Evolutionary conservation across 2,113 vertebrate species (phyloP), one percentile per base, ranked within the genome.

Genomic region (Cebus imitator): DNA sequence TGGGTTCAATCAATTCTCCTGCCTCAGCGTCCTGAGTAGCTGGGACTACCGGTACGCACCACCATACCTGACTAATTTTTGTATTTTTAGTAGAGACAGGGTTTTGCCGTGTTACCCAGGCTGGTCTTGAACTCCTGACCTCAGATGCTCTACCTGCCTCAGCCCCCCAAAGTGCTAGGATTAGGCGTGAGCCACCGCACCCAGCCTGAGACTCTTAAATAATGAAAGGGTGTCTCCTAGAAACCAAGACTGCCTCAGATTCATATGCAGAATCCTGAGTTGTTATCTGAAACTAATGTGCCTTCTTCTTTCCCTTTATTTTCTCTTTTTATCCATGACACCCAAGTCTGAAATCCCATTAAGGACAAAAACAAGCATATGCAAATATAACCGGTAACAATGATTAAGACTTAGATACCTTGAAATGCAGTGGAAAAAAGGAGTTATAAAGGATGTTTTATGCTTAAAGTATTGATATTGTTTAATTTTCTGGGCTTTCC

Each of bases 401-500:
- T 90, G 61, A 81, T 80, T 72, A 85, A 95, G 84, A 81, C 57
- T 78, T 87, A 16, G 32, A 37, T 91, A n/a, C 64, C 61, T 85
- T 98, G 78, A 96, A 96, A 85, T 37, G 37, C 20, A 61, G 7
- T 75, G 16, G 17, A 75, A 43, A 76, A 86, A 30, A 43, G 61
- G 73, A 48, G 58, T 87, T 83, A 16, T 48, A 80, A 73, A 88
- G 45, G 48, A 25, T 73, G 72, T 83, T 90, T 79, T 78, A 66
- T 82, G 20, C 87, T 83, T 81, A 87, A 85, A 70, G 83, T 80
- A 50, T 50, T 90, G 61, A 35, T 61, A 2, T 90, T 70, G 55
- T 92, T 93, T 94, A 87, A n/a, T 95, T 81, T 79, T 93, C 96
- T 86, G 87, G 90, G 45, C 70, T 90, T 97, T 97, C 64, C 94